Percentiles rank a stretch among this genome's conserved stretches.
phyloP scores from a whole-genome alignment of 2,113 vertebrate genomes.

The Formicarius rufipectus region DNA sequence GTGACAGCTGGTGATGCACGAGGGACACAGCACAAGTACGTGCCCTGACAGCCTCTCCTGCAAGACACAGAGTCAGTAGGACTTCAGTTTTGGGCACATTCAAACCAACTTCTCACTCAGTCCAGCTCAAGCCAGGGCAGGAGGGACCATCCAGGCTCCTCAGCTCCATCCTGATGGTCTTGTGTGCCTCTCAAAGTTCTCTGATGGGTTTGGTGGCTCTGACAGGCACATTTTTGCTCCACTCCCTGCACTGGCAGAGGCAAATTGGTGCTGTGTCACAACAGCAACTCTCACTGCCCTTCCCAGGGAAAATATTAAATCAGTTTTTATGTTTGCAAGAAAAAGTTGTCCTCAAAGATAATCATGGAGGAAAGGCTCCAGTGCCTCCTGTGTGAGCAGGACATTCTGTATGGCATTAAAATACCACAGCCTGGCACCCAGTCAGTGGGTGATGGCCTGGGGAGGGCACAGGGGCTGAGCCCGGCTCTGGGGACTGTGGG shows the following conservation, averaged over 20 bases:
- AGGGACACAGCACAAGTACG: background rate
- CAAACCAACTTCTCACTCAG: background rate
- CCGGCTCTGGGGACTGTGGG: background rate
- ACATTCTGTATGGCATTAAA: background rate
- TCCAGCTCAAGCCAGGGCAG: background rate
- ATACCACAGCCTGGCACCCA: background rate
- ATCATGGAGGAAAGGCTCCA: accelerated
- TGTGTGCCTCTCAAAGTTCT: background rate
- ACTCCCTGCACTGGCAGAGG: background rate
- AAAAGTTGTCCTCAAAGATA: background rate
- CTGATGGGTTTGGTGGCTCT: background rate
- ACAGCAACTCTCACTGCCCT: background rate
- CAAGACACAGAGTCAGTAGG: background rate
- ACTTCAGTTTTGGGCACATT: background rate
- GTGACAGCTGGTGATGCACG: background rate
- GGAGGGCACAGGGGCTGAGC: background rate
- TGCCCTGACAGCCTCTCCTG: background rate
- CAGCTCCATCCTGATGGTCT: background rate
- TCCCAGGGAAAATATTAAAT: background rate
- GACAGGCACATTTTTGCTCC: background rate
- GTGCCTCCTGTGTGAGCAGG: background rate
- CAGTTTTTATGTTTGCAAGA: accelerated
- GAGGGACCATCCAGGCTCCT: background rate
- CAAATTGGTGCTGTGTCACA: accelerated
- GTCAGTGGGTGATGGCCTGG: background rate